These are phyloP conservation scores for Lytechinus pictus DNA, from an alignment of 35 echinoderm and acorn worm genomes.

Conservation along the genomic window DNA sequence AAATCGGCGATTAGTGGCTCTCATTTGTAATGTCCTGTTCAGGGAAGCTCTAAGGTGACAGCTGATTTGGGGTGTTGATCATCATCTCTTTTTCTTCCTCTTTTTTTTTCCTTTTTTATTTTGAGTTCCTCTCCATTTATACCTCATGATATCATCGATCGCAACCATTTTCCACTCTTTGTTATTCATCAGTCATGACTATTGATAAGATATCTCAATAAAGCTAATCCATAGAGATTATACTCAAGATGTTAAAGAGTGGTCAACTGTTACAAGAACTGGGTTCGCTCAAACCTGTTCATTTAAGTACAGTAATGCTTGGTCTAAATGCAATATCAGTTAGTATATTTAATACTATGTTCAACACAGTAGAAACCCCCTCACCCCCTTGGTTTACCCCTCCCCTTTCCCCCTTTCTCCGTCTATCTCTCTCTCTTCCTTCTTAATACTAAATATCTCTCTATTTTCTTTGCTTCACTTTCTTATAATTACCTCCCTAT, in stretches of 20 bases:
- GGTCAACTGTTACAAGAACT: background rate
- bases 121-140: background rate
- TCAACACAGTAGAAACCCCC: background rate
- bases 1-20: slow-evolving; percentile 39
- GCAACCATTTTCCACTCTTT: background rate
- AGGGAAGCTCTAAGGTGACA: background rate
- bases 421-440: too few species aligned
- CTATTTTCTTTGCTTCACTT: too few species aligned
- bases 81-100: slow-evolving; percentile 37
- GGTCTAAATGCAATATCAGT: background rate
- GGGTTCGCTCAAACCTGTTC: background rate
- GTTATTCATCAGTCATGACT: background rate
- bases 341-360: background rate
- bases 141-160: background rate
- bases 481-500: too few species aligned
- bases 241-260: background rate
- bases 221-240: background rate
- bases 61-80: slow-evolving; percentile 41
- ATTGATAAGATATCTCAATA: background rate
- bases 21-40: slow-evolving; percentile 47
- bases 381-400: too few species aligned
- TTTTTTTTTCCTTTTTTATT: background rate
- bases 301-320: background rate
- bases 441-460: too few species aligned
- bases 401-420: too few species aligned